Evolutionary conservation across 2,113 vertebrate genomes (phyloP).

Genomic region (Condylura cristata): DNA sequence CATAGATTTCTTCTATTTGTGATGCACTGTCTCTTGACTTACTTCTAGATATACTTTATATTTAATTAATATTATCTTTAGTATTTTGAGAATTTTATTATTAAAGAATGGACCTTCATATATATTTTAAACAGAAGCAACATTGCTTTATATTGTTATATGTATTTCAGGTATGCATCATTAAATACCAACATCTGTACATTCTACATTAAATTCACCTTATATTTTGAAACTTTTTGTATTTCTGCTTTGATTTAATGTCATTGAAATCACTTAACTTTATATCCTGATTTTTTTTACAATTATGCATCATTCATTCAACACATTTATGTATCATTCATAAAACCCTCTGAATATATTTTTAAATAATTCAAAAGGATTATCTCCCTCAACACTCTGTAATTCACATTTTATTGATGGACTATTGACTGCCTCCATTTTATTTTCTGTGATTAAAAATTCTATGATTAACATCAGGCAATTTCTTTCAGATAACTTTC

Average conservation of each 20-base stretch:
- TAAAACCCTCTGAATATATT: background rate
- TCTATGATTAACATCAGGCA: constrained; percentile 4
- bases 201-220: background rate
- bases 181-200: no score
- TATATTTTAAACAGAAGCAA: no score
- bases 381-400: background rate
- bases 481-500: background rate
- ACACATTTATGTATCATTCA: background rate
- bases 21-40: no score
- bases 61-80: no score
- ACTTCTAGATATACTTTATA: no score
- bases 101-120: no score
- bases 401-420: background rate
- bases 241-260: constrained; percentile 24
- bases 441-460: background rate
- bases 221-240: background rate
- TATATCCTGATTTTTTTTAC: background rate
- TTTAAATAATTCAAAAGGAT: background rate
- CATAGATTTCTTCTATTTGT: no score
- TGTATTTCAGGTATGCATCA: no score
- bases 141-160: no score
- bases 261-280: background rate
- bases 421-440: background rate
- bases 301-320: constrained; percentile 26
- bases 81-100: no score